A percentile compares a stretch with the other conserved stretches of the same genome.
These are phyloP conservation scores for Drosophila parthenogenetica DNA, from an alignment of 2,888 invertebrate species.

Conservation along the genomic window DNA sequence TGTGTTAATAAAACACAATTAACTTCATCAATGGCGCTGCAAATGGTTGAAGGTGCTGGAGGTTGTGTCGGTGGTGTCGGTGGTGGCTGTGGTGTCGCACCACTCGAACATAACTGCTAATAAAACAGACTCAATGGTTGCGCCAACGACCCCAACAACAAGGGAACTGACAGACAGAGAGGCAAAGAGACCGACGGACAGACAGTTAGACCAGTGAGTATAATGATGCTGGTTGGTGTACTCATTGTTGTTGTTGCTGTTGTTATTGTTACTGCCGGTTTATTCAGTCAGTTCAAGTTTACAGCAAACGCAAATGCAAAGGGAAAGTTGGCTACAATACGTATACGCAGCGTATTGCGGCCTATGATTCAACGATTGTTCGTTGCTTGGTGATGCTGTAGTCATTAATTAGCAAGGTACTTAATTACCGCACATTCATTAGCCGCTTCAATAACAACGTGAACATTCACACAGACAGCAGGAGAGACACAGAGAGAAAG, in stretches of 20 bases:
- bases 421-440: constrained; percentile 85
- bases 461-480: neutral
- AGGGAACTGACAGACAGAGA: constrained; percentile 7
- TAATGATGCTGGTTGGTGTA: constrained; percentile 75
- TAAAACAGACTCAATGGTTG: constrained; percentile 76
- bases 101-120: constrained; percentile 78
- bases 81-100: constrained; percentile 39
- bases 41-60: constrained; percentile 21
- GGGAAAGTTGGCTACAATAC: constrained; percentile 44
- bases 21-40: constrained; percentile 82
- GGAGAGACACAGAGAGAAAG: neutral
- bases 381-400: constrained; percentile 61
- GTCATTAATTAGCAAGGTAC: constrained; percentile 85
- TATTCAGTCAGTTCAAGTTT: constrained; percentile 66
- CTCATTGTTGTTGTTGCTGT: constrained; percentile 46
- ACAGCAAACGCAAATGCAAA: constrained; percentile 31
- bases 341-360: constrained; percentile 71
- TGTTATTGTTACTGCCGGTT: constrained; percentile 44
- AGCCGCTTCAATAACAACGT: constrained; percentile 74
- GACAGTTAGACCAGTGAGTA: constrained; percentile 37
- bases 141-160: constrained; percentile 68
- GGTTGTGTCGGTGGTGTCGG: constrained; percentile 20
- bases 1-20: constrained; percentile 85
- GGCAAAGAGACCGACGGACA: constrained; percentile 31
- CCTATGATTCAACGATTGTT: constrained; percentile 61